Evolutionary conservation across 2,888 invertebrate species (phyloP).

Genomic region (Meliscaeva auricollis): DNA sequence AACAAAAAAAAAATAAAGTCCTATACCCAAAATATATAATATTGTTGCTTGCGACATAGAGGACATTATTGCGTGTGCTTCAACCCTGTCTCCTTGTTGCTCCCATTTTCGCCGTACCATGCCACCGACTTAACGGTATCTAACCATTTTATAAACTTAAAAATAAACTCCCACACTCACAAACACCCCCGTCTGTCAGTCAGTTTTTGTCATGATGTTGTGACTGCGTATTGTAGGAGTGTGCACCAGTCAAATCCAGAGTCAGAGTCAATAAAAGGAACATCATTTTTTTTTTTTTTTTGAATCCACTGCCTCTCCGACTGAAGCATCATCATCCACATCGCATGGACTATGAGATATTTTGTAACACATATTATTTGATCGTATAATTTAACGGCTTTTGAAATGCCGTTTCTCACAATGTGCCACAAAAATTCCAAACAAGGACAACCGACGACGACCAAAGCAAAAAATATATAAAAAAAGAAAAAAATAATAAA

Average conservation of each 20-base stretch:
- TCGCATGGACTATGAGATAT: constrained; percentile 53
- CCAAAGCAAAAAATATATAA: too few species aligned
- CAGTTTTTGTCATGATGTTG: constrained; percentile 19
- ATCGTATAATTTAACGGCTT: constrained; percentile 74
- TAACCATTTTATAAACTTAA: constrained; percentile 45
- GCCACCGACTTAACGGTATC: neutral
- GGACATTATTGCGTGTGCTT: constrained; percentile 52
- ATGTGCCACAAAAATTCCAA: constrained; percentile 63
- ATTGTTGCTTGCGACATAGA: constrained; percentile 57
- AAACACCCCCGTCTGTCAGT: constrained; percentile 54
- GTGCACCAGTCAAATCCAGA: constrained; percentile 34
- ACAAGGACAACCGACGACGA: neutral
- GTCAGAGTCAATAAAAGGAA: constrained; percentile 69
- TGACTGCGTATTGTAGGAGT: constrained; percentile 1
- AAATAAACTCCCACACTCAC: constrained; percentile 37
- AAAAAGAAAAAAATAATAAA: constrained; percentile 16
- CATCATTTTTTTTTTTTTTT: constrained; percentile 41
- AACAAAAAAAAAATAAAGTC: constrained; percentile 14
- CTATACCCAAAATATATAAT: neutral
- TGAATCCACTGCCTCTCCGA: constrained; percentile 22
- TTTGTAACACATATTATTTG: constrained; percentile 75
- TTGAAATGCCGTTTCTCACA: constrained; percentile 63
- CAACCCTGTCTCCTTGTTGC: constrained; percentile 35
- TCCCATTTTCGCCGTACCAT: neutral
- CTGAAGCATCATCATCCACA: constrained; percentile 49